phyloP scores from a whole-genome alignment of 2,113 vertebrate genomes.

The Dipodomys spectabilis region DNA sequence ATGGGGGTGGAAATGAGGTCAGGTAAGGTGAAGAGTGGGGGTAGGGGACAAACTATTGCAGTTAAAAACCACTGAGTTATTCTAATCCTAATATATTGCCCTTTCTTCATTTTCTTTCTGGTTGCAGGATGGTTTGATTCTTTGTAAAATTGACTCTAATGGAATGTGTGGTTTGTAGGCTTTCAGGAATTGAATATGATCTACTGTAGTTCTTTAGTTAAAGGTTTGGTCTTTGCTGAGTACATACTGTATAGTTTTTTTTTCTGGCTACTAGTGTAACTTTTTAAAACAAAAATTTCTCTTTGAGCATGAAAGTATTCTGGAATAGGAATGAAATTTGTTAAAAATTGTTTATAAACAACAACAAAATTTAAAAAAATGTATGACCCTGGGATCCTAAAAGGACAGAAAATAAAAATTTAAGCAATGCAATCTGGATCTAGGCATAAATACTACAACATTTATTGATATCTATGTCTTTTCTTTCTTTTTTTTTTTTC shows the following conservation, averaged over 20 bases:
- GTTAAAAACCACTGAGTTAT: background rate
- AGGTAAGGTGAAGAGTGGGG: too few species aligned
- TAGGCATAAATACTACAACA: background rate
- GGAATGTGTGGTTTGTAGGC: conserved; percentile 41
- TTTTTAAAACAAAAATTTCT: conserved; percentile 27
- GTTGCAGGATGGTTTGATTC: background rate
- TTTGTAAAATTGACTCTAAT: conserved; percentile 14
- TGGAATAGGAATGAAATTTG: conserved; percentile 21
- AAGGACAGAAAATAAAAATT: conserved; percentile 21
- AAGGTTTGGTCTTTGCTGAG: background rate
- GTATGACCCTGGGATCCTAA: background rate
- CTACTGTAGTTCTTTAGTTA: conserved; percentile 10
- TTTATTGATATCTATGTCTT: background rate
- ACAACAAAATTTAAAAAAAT: too few species aligned
- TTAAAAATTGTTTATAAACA: background rate
- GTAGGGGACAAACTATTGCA: background rate
- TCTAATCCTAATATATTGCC: background rate
- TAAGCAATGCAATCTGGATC: conserved; percentile 11
- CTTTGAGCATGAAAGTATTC: conserved; percentile 23
- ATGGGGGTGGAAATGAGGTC: too few species aligned
- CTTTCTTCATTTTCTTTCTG: conserved; percentile 34
- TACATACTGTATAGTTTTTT: background rate
- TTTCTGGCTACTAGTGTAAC: background rate
- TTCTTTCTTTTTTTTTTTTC: background rate
- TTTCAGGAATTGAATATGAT: conserved; percentile 35